Percentiles rank a stretch among this genome's conserved stretches.
Conservation (phyloP, 2,113 vertebrate species). For the Leptobrachium leishanense region DNA sequence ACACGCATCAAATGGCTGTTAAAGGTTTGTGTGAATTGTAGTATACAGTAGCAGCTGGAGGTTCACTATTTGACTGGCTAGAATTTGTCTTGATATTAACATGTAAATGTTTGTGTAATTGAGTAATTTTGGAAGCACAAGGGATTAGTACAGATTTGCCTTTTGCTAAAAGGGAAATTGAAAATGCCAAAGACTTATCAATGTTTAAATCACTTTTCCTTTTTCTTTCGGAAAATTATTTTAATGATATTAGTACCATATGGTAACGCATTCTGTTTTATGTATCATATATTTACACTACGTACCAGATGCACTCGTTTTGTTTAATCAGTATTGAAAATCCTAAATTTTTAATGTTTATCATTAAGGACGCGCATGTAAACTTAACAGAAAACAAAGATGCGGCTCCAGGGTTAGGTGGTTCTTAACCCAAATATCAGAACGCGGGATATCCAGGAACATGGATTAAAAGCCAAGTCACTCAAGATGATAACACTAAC, state of each 20-base stretch:
- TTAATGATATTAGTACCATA: conserved; percentile 33
- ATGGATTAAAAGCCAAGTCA: not conserved
- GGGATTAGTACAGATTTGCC: not conserved
- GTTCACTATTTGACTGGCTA: not conserved
- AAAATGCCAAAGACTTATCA: not conserved
- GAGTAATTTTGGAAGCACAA: not conserved
- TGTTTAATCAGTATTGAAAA: conserved; percentile 21
- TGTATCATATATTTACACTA: conserved; percentile 14
- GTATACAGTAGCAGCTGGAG: no score
- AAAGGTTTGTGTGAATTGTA: no score
- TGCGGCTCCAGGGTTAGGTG: conserved; percentile 1
- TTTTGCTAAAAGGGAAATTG: conserved; percentile 27
- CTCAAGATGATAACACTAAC: not conserved
- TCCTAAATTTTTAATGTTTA: conserved; percentile 6
- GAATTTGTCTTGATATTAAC: not conserved
- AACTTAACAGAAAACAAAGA: not conserved
- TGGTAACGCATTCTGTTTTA: conserved; percentile 21
- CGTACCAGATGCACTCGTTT: conserved; percentile 10
- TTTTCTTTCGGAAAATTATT: conserved; percentile 1
- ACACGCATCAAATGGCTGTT: no score
- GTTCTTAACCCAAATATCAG: conserved; percentile 5
- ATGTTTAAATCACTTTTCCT: not conserved
- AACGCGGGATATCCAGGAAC: not conserved
- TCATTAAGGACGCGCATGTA: not conserved
- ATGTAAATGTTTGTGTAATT: not conserved